Evolutionary conservation across 2,113 vertebrate genomes (phyloP).

Genomic region (Hypocryptadius cinnamomeus): DNA sequence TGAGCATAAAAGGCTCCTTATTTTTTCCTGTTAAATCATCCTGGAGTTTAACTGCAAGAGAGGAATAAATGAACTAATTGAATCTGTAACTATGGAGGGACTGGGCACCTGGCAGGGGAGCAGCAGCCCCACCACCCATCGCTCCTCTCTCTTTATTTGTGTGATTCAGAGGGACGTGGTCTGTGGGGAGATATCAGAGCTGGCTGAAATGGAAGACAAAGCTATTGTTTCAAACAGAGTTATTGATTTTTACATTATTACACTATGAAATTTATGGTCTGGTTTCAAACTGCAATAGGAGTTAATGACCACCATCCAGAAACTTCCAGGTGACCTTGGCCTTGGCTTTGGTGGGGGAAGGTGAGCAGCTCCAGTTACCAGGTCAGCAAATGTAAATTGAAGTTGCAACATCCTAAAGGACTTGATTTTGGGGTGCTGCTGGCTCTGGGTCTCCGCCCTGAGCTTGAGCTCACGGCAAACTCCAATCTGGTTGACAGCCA

Average conservation of each 20-base stretch:
- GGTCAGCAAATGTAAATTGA: not conserved
- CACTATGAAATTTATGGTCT: conserved; percentile 67
- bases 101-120: not conserved
- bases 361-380: not conserved
- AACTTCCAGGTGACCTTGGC: conserved; percentile 59
- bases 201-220: conserved; percentile 59
- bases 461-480: not conserved
- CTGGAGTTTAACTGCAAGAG: not conserved
- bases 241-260: conserved; percentile 73
- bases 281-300: conserved; percentile 64
- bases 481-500: not conserved
- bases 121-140: not conserved
- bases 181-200: conserved; percentile 36
- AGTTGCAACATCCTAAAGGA: not conserved
- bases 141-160: not conserved
- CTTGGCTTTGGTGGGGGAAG: conserved; percentile 20
- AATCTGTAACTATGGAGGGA: not conserved
- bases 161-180: conserved; percentile 32
- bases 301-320: conserved; percentile 55
- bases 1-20: not conserved
- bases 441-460: not conserved
- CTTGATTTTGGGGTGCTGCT: not conserved
- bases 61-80: conserved; percentile 26
- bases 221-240: conserved; percentile 59
- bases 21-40: not conserved